These are phyloP conservation scores for Alethe castanea DNA, from an alignment of 2,113 vertebrate genomes.

Conservation along the genomic window DNA sequence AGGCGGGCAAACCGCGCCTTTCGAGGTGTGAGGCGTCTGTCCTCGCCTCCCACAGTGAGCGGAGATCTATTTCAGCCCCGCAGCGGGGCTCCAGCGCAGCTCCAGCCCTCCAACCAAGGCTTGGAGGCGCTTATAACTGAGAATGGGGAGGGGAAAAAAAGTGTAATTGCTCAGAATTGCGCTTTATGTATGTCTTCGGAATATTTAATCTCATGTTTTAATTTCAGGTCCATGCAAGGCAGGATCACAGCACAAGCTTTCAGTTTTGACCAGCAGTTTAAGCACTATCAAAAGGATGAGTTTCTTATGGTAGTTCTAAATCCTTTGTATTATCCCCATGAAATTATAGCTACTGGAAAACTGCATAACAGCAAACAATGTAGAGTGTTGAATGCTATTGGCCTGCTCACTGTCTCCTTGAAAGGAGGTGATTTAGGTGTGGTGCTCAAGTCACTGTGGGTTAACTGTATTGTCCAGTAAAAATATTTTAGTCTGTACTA, in stretches of 20 bases:
- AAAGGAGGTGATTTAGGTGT: background rate
- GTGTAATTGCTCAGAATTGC: background rate
- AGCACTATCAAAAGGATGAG: conserved; percentile 72
- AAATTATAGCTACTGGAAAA: background rate
- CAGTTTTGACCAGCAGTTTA: conserved; percentile 76
- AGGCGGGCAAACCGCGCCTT: background rate
- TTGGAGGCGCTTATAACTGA: background rate
- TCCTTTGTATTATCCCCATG: background rate
- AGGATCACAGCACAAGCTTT: conserved; percentile 72
- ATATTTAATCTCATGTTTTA: background rate
- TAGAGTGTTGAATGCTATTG: background rate
- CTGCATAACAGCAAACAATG: rapidly evolving
- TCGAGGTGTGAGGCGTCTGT: background rate
- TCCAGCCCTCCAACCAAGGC: rapidly evolving
- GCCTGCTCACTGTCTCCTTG: background rate
- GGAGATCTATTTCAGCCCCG: rapidly evolving
- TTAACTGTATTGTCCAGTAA: background rate
- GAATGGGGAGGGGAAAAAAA: background rate
- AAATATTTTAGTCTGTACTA: background rate
- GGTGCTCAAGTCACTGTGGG: background rate
- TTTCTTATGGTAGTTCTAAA: conserved; percentile 72
- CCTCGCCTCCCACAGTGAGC: background rate
- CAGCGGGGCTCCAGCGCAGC: background rate
- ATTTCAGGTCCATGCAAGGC: conserved; percentile 77
- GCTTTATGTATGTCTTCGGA: background rate